Base-by-base conservation (phyloP, 2,888 invertebrate species). In the Pantelozetes paolii region DNA sequence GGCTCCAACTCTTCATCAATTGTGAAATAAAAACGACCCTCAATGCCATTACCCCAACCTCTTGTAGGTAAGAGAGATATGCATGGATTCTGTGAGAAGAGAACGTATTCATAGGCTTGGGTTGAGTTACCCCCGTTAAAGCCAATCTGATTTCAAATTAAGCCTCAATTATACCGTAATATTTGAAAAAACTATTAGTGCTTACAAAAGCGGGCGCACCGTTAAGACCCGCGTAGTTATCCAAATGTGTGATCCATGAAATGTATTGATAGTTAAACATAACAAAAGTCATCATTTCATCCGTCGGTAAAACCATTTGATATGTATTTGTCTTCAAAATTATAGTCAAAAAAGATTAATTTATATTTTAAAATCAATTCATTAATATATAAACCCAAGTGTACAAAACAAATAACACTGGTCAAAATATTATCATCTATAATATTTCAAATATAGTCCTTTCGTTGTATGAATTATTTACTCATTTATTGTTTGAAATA, bases 121-220 rank as follows among this genome's bases (percentile, higher is more conserved):
- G 94, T 94, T 23, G 94, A 94, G 81, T 96, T 94, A 71, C 98
- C 98, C 72, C 91, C 97, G 82, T 98, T 98, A 82, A 98, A 97
- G 57, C 97, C 97, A 80, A 93, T 89, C 77, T 62, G 3, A 5
- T 1, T 30, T 59, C 28, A 28, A 6, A 26, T 59, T 57, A 1
- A 23, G n/a, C n/a, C n/a, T n/a, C n/a, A n/a, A n/a, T n/a, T n/a
- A n/a, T n/a, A n/a, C n/a, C n/a, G n/a, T n/a, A n/a, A n/a, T n/a
- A n/a, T n/a, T n/a, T n/a, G n/a, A n/a, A n/a, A n/a, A n/a, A n/a
- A n/a, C n/a, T n/a, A n/a, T n/a, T n/a, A 15, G 23, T 28, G 28
- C 77, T 70, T 69, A 78, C 79, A 81, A 86, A 94, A 79, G 94
- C 94, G 0, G 93, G 90, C 1, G 88, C 87, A 80, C 94, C 94